phyloP scores from a whole-genome alignment of 2,113 vertebrate genomes.

The Mus pahari region DNA sequence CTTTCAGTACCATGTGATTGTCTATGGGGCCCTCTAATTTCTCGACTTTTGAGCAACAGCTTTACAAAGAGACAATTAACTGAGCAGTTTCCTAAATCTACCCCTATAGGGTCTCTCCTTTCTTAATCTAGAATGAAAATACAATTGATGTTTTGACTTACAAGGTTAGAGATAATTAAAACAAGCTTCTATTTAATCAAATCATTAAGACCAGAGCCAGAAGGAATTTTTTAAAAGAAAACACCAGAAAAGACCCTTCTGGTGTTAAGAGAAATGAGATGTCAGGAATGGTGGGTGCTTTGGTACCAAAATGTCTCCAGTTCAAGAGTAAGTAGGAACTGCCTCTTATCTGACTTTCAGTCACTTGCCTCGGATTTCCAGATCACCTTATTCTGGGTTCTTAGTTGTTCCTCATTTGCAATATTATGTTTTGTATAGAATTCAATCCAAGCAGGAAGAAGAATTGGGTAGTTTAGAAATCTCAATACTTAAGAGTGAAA shows the following conservation, averaged over 20 bases:
- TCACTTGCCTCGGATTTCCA: conserved; percentile 32
- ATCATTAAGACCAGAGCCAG: conserved; percentile 62
- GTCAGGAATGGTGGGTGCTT: conserved; percentile 31
- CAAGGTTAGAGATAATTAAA: conserved; percentile 64
- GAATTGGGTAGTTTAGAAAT: conserved; percentile 13
- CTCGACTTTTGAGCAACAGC: conserved; percentile 47
- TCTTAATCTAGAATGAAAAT: conserved; percentile 46
- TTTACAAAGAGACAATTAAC: conserved; percentile 33
- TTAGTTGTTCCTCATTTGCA: conserved; percentile 5
- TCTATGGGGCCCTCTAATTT: conserved; percentile 14
- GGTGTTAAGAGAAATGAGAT: conserved; percentile 58
- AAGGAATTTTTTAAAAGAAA: conserved; percentile 67
- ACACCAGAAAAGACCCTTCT: conserved; percentile 44
- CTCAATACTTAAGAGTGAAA: conserved; percentile 30
- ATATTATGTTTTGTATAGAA: not conserved
- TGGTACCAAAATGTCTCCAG: conserved; percentile 35
- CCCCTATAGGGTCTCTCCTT: conserved; percentile 1
- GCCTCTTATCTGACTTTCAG: conserved; percentile 31
- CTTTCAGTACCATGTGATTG: not conserved
- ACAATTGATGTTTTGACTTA: conserved; percentile 60
- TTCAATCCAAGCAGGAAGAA: conserved; percentile 36
- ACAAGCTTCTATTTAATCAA: conserved; percentile 64
- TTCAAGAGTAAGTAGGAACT: conserved; percentile 39
- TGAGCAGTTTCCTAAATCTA: conserved; percentile 23
- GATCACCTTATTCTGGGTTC: not conserved